Evolutionary conservation across 1,140 invertebrate genomes (phyloP), one percentile per base, ranked within the genome.

Genomic region (Phocides pigmalion): DNA sequence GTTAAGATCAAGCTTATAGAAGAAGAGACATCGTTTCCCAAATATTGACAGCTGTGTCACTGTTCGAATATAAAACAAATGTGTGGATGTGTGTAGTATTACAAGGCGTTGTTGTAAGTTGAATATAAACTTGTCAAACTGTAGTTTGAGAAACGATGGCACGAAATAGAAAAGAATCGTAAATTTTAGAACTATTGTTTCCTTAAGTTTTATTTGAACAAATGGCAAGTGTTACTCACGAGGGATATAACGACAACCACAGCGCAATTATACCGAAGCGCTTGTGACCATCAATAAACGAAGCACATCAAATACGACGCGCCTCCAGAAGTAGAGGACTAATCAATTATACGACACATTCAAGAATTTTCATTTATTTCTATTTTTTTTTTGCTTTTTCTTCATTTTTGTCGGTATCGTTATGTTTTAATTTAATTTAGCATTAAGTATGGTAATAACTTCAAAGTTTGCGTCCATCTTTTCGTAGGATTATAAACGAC

Each of bases 271-370:
- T 46, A 58, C 22, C 11, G 4, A 58, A 46, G 41, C 54, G 41
- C 20, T n/a, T 44, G 53, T 25, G 53, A 28, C 19, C 35, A 42
- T 56, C 54, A 44, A 4, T 19, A 17, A 32, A 41, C 41, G 54
- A 58, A 46, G 54, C 54, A 58, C 54, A 58, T 58, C 54, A 22
- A 22, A 56, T 15, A 5, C 12, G 54, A 58, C 54, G 22, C 41
- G 54, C 54, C 41, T 46, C 42, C 54, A n/a, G 22, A 44, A 54
- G 35, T 54, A 41, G 19, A 56, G 53, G 44, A 58, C 70, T 77
- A 78, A 84, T 82, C 84, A 90, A 89, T 89, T 80, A 90, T 84
- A 89, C 88, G 89, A 76, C 79, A 83, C 83, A 85, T 86, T 89
- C 77, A 84, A 90, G 76, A 87, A 84, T 85, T 89, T 80, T 81